phyloP scores from a whole-genome alignment of 2,797 vertebrate species.

The Enteromius thamalakanensis region DNA sequence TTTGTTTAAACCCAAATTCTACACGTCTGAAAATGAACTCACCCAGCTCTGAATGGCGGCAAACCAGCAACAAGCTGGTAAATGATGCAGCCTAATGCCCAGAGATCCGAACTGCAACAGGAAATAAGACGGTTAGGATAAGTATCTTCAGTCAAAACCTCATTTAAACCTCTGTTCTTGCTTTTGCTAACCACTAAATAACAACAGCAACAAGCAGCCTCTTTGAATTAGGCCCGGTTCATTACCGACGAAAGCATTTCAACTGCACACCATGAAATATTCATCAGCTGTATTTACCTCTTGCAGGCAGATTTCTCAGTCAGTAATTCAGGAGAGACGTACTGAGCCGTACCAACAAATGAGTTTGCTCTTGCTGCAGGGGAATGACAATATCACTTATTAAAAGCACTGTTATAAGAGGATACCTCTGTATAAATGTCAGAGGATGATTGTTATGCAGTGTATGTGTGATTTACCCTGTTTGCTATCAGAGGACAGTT shows the following conservation, averaged over 20 bases:
- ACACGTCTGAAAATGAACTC: slow-evolving; percentile 66
- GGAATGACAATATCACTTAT: slow-evolving; percentile 2
- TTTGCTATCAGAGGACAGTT: slow-evolving; percentile 93
- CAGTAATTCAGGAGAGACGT: slow-evolving; percentile 97
- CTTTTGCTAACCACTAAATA: neutral
- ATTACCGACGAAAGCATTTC: neutral
- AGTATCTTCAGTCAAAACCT: neutral
- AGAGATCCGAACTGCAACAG: slow-evolving; percentile 91
- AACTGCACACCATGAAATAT: slow-evolving; percentile 28
- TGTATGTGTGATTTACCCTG: slow-evolving; percentile 80
- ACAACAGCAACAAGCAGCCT: neutral
- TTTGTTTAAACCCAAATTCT: too few relatives aligned
- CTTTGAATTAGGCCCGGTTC: neutral
- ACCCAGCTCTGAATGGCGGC: slow-evolving; percentile 98
- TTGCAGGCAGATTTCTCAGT: slow-evolving; percentile 99
- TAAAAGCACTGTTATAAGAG: neutral
- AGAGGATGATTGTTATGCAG: neutral
- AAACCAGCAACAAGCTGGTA: slow-evolving; percentile 98
- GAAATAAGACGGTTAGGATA: neutral
- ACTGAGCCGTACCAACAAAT: slow-evolving; percentile 98
- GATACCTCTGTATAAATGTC: neutral
- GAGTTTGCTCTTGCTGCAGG: slow-evolving; percentile 94
- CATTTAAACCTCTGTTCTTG: neutral
- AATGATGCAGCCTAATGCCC: slow-evolving; percentile 98
- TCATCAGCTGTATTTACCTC: slow-evolving; percentile 78